Evolutionary conservation across 2,113 vertebrate species (phyloP), one percentile per base, ranked within the genome.

Genomic region (Clinocottus analis): DNA sequence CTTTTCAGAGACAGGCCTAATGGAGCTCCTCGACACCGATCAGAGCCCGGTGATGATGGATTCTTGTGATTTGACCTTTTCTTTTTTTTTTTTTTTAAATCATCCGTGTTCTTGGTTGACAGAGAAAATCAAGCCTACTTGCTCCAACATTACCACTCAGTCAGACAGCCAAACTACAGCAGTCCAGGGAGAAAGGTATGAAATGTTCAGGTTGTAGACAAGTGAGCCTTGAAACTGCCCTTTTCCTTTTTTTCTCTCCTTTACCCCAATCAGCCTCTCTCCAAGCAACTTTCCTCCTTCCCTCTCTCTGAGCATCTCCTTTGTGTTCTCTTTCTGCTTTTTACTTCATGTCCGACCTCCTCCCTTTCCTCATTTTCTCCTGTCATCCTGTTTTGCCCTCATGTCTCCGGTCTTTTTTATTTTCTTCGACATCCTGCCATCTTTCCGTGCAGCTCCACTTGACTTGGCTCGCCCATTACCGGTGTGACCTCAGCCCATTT

Each of bases 401-500:
- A 73, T 14, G 13, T 60, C 45, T 68, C 43, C 0, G 3, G 63
- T n/a, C 41, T 67, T 58, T 72, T 47, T 49, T 60, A 9, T 21
- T 47, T 39, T 7, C 4, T 55, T 51, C 8, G 17, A 86, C 86
- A 87, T 82, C 83, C 73, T 85, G 70, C 85, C 70, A 75, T 82
- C 29, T 84, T 79, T 82, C 70, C 61, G 70, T 64, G 60, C 60
- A 56, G 75, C 84, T 80, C 71, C 83, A 87, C 85, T 88, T 86
- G 77, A 92, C 87, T 85, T 89, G 87, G 77, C 70, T 71, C 72
- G 80, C 64, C 80, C 65, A 87, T 90, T 90, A 90, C 79, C 12
- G 67, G 51, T 35, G 49, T 85, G 88, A 90, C 87, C 85, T 90
- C 63, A 79, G 79, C 69, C 84, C 83, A 85, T 91, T 93, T 87